phyloP scores from a whole-genome alignment of 2,797 vertebrate species.

The Helarctos malayanus region DNA sequence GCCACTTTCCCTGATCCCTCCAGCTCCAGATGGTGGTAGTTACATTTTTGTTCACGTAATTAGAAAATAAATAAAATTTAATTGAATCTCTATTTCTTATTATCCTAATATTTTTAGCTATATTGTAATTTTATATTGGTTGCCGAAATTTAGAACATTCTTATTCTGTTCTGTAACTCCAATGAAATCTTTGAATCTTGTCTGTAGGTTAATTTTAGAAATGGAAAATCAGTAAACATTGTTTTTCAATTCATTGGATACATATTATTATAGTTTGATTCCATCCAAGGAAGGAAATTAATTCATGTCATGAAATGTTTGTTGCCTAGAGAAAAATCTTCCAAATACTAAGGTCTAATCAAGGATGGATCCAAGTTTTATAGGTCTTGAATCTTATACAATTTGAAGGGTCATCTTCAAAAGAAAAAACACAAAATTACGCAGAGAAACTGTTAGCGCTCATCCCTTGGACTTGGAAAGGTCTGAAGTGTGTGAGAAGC shows the following conservation, averaged over 20 bases:
- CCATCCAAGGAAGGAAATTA: conserved; percentile 31
- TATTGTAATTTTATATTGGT: conserved; percentile 50
- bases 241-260: neutral
- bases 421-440: neutral
- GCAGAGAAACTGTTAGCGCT: neutral
- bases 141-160: conserved; percentile 30
- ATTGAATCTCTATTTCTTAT: neutral
- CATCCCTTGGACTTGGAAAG: neutral
- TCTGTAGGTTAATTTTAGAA: conserved; percentile 12
- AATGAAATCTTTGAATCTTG: neutral
- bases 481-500: neutral
- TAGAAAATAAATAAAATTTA: neutral
- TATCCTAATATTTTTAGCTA: neutral
- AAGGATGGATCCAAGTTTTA: neutral
- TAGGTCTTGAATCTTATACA: conserved; percentile 31
- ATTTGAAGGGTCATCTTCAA: neutral
- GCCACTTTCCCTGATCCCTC: neutral
- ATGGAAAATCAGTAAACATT: neutral
- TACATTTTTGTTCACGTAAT: conserved; percentile 12
- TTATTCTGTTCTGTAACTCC: neutral
- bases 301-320: conserved; percentile 34
- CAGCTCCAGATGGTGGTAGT: neutral
- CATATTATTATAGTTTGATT: conserved; percentile 28
- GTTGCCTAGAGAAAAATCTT: conserved; percentile 11
- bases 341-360: neutral